A percentile compares a stretch with the other conserved stretches of the same genome.
phyloP scores from a whole-genome alignment of 2,113 vertebrate species.

The Cariama cristata region DNA sequence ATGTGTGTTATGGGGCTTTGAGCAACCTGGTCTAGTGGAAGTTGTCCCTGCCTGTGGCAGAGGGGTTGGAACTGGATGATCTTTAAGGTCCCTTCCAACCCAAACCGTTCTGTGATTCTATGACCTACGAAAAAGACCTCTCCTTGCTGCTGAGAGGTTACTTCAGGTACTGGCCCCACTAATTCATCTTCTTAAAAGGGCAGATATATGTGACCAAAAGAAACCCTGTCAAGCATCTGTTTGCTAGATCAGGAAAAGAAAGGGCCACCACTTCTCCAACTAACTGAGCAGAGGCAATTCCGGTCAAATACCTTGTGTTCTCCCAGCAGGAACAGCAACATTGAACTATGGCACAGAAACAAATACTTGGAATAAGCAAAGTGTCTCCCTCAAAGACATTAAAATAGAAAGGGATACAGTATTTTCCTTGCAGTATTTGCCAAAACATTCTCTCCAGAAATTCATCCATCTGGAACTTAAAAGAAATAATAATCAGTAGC shows the following conservation, averaged over 20 bases:
- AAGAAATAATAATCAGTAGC: neutral
- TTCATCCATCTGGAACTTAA: neutral
- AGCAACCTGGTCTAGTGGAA: too few species aligned
- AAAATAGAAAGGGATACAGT: neutral
- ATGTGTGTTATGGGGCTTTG: neutral
- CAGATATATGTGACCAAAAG: rapidly evolving
- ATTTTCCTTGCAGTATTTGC: neutral
- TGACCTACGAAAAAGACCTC: neutral
- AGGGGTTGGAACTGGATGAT: too few species aligned
- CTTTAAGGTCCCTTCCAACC: too few species aligned
- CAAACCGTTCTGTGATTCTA: too few species aligned
- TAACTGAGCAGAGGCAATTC: neutral
- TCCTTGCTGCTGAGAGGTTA: neutral
- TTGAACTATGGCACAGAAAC: neutral
- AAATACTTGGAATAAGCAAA: neutral
- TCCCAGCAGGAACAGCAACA: neutral
- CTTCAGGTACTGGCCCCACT: neutral
- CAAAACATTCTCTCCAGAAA: neutral
- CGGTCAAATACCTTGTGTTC: neutral
- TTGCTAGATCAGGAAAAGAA: neutral
- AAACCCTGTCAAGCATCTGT: neutral
- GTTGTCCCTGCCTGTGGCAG: too few species aligned
- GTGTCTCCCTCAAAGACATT: neutral
- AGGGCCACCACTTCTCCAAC: neutral
- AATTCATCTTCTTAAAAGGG: neutral